Evolutionary conservation across 2,113 vertebrate genomes (phyloP).

Genomic region (Hiodon alosoides): DNA sequence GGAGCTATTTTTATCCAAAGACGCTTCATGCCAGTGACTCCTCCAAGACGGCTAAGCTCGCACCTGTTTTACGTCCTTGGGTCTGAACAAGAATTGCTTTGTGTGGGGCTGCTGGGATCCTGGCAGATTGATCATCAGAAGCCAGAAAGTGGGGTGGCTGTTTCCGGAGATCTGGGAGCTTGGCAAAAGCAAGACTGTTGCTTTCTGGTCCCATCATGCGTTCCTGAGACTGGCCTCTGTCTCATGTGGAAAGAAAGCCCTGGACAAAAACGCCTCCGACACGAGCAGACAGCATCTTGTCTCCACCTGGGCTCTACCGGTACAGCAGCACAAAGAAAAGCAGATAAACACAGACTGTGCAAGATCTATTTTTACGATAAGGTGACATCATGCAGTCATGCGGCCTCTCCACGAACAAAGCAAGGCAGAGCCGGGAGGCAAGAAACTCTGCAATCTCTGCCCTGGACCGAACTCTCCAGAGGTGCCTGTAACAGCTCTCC

Average conservation of each 20-base stretch:
- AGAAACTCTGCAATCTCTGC: neutral
- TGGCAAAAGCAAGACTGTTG: neutral
- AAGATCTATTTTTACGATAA: slow-evolving; percentile 39
- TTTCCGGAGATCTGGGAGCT: too few relatives aligned
- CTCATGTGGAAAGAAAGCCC: slow-evolving; percentile 24
- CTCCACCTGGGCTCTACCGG: slow-evolving; percentile 38
- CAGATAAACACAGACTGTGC: slow-evolving; percentile 11
- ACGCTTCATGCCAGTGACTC: too few relatives aligned
- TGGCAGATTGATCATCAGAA: too few relatives aligned
- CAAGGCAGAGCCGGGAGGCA: slow-evolving; percentile 13
- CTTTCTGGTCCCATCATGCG: slow-evolving; percentile 6
- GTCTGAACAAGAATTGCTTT: too few relatives aligned
- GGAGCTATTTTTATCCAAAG: too few relatives aligned
- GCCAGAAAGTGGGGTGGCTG: too few relatives aligned
- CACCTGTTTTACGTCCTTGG: too few relatives aligned
- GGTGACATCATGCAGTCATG: slow-evolving; percentile 45
- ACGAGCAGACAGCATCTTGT: slow-evolving; percentile 49
- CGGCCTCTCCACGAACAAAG: neutral
- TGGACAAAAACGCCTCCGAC: slow-evolving; percentile 52
- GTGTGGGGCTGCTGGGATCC: too few relatives aligned
- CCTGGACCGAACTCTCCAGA: too few relatives aligned
- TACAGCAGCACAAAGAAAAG: slow-evolving; percentile 31
- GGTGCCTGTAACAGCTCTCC: too few relatives aligned
- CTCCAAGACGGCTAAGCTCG: too few relatives aligned
- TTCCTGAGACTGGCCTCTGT: neutral